Evolutionary conservation across 35 echinoderm and acorn worm species (phyloP), one percentile per base, ranked within the genome.

Genomic region (Lytechinus pictus): DNA sequence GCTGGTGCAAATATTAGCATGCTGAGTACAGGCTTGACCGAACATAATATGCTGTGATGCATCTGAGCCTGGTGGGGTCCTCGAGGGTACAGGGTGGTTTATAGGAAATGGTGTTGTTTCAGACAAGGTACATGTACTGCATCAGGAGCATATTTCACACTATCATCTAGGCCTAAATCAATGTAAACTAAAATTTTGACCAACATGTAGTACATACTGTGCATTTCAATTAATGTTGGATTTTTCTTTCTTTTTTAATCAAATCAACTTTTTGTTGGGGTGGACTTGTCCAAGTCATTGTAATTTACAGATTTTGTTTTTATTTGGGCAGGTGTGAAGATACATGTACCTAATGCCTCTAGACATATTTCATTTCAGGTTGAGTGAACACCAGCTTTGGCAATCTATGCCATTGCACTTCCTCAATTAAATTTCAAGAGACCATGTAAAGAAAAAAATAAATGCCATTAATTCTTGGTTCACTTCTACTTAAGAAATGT

Each of bases 401-500:
- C 19, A 79, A 24, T 16, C 66, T 79, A 79, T 79, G 66, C n/a
- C 66, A 79, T 7, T 79, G 66, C 66, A 79, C 66, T 79, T 79
- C 66, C 66, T 79, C 66, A 79, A 79, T 79, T n/a, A 79, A 79
- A 79, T 79, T 79, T 79, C 21, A 24, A 79, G 66, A 79, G 66
- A 79, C 66, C 66, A 24, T 58, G 66, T 79, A 79, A 14, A 79
- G 16, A 79, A 24, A 24, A n/a, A 79, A n/a, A 16, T 79, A 79
- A 79, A 79, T 79, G 66, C 19, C n/a, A 79, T 79, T 79, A 24
- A 79, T 79, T 79, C 66, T 79, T 16, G 19, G 5, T 79, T 79
- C 19, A 79, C 66, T 16, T 79, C 66, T 79, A 79, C 66, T 79
- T 79, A 14, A 16, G 66, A n/a, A 72, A 79, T 79, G 33, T 44